Base-by-base conservation (phyloP, 2,113 vertebrate species). In the Datnioides undecimradiatus region DNA sequence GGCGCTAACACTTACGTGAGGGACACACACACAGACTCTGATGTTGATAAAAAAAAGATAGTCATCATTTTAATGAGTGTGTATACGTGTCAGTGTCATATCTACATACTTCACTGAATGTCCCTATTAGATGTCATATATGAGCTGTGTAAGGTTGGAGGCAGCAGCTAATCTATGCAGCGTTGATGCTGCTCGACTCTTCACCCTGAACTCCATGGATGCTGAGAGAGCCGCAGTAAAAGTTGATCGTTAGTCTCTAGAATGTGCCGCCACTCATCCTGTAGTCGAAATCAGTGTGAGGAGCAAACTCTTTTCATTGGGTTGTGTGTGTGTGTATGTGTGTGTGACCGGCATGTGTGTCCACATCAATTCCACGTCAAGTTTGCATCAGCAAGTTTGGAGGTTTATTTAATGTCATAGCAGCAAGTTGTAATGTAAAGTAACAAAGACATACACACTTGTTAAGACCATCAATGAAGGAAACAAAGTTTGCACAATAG, bases 371-470 rank as follows among this genome's bases (percentile, higher is more conserved):
- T 91, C 69, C 85, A 90, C 78, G 25, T 90, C 76, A 90, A 60
- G 66, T 88, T 88, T 90, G 90, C 91, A 86, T 92, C 89, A 93
- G 90, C 90, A 93, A 86, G 85, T 85, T 91, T 89, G 89, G 86
- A 92, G 90, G 73, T 93, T 93, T 94, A 93, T 90, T 92, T 86
- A 69, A 93, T 92, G 90, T 92, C 90, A 90, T 94, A 93, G 93
- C 93, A 94, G 93, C 93, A 92, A 82, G 84, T 91, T 90, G 75
- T 86, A 90, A 91, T 88, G 88, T 90, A 86, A 89, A 86, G 84
- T 90, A 92, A 92, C 88, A 92, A 91, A 91, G 79, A 90, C 87
- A 91, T 87, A 91, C 86, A 93, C 85, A 91, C 84, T 84, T 87
- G 67, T 85, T 85, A 86, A 89, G 88, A 92, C 87, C 87, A 88